Base-by-base conservation (phyloP, 2,888 invertebrate species). In the Amblyjoppa fuscipennis region DNA sequence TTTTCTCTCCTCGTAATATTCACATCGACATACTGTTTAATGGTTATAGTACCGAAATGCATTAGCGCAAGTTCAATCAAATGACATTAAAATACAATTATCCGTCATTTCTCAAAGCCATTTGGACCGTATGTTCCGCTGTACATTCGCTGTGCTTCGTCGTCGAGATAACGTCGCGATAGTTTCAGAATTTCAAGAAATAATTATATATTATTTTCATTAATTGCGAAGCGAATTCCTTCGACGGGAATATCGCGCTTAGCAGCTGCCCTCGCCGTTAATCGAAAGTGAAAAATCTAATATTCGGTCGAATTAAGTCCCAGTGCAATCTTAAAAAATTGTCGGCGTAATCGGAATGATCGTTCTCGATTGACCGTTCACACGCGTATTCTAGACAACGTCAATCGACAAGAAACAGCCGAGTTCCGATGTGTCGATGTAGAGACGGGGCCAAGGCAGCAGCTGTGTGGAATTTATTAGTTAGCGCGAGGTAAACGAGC, bases 391-490 rank as follows among this genome's bases (percentile, higher is more conserved):
- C n/a, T 31, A 11, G 28, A 41, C 49, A 34, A 66, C 56, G 53
- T 51, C 25, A 59, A 38, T 25, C 38, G 49, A 84, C 80, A 73
- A 76, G 38, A 61, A 68, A 20, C 59, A 74, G 45, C 51, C 20
- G 59, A 25, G 59, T 59, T 11, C 59, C 13, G 59, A 59, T 59
- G 28, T n/a, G 59, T 59, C 28, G 59, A 45, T 41, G 41, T 13
- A 45, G 31, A 31, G 9, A 16, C 34, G 66, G 38, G 31, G 13
- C 16, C 13, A 66, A 20, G 76, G 31, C 56, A 74, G 83, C 85
- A 86, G 83, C 83, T 83, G 86, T 74, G 77, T 64, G 74, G 64
- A 86, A 83, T 86, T 86, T 83, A 86, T 86, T 86, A 76, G 69
- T 78, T 66, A 59, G 77, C 74, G 68, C 69, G 80, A 66, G 61